Percentiles rank a stretch among this genome's conserved stretches.
Conservation (phyloP, 1,140 invertebrate genomes). For the Panagrolaimus sp. region DNA sequence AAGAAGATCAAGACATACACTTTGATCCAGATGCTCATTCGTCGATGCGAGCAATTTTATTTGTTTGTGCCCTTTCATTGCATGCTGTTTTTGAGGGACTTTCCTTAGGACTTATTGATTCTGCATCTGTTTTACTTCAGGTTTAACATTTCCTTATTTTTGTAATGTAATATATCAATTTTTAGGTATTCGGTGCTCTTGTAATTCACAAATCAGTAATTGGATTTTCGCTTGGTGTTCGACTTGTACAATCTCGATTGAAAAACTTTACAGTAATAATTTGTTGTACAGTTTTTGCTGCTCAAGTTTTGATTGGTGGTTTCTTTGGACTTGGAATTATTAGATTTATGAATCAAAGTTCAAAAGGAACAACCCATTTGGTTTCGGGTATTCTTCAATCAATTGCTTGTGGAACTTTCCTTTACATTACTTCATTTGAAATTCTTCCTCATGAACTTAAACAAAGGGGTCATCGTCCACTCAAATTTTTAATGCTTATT, state of each 20-base stretch:
- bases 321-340: constrained; percentile 50
- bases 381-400: constrained; percentile 58
- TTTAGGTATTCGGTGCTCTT: constrained; percentile 64
- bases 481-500: constrained; percentile 63
- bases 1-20: constrained; percentile 25
- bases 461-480: constrained; percentile 59
- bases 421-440: constrained; percentile 87
- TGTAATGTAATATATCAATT: background rate
- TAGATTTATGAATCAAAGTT: constrained; percentile 35
- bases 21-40: constrained; percentile 43
- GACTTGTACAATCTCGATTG: constrained; percentile 68
- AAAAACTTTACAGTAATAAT: constrained; percentile 65
- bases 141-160: constrained; percentile 21
- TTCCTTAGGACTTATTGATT: constrained; percentile 51
- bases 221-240: constrained; percentile 67
- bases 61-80: constrained; percentile 52
- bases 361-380: constrained; percentile 28
- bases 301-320: constrained; percentile 68
- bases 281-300: constrained; percentile 66
- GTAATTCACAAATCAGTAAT: constrained; percentile 67
- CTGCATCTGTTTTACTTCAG: constrained; percentile 51
- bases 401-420: constrained; percentile 79
- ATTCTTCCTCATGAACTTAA: constrained; percentile 68
- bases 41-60: constrained; percentile 43
- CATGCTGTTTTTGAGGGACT: constrained; percentile 57